Percentiles rank a stretch among this genome's conserved stretches.
These are phyloP conservation scores for Orthonyx spaldingii DNA, from an alignment of 2,113 vertebrate genomes.

Conservation along the genomic window DNA sequence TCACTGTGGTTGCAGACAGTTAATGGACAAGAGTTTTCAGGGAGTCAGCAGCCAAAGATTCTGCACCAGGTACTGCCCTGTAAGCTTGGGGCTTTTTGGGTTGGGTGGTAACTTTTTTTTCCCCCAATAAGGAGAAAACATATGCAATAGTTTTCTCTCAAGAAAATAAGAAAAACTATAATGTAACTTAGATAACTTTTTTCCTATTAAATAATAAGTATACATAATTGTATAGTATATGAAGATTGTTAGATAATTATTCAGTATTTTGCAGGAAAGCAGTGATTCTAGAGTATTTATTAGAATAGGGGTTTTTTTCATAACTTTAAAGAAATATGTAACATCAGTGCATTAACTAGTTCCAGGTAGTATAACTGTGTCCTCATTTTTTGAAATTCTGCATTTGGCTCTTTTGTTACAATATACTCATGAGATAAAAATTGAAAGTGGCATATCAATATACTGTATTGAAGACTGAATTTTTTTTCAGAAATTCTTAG, in stretches of 20 bases:
- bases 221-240: background rate
- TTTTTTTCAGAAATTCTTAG: background rate
- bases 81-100: background rate
- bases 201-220: background rate
- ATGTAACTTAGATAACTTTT: background rate
- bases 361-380: background rate
- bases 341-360: background rate
- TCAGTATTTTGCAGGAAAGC: background rate
- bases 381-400: background rate
- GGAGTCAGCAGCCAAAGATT: background rate
- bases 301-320: accelerated
- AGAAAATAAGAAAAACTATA: background rate
- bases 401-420: background rate
- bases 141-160: background rate
- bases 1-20: background rate
- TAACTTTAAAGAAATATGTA: background rate
- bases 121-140: background rate
- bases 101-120: background rate
- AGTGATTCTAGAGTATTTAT: background rate
- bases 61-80: background rate
- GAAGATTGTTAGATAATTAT: background rate
- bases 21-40: background rate
- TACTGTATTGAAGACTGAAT: background rate
- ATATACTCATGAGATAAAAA: background rate
- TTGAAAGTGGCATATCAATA: background rate